A percentile compares a stretch with the other conserved stretches of the same genome.
Conservation (phyloP, 2,888 invertebrate genomes). For the Bellardia bayeri region DNA sequence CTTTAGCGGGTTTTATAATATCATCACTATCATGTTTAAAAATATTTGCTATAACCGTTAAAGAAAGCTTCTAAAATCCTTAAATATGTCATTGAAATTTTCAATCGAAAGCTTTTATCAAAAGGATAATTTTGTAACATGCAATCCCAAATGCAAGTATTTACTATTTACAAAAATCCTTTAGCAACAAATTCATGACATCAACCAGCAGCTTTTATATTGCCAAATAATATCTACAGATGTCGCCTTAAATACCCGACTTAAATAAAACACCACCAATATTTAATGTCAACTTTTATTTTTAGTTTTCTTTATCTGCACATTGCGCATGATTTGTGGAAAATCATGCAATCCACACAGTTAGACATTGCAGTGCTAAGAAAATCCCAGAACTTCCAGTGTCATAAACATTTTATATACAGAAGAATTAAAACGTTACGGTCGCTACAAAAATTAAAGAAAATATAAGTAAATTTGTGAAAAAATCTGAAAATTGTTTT, state of each 20-base stretch:
- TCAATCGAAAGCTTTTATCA: not conserved
- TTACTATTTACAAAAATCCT: not conserved
- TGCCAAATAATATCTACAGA: conserved; percentile 4
- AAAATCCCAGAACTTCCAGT: conserved; percentile 77
- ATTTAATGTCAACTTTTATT: conserved; percentile 44
- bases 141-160: not conserved
- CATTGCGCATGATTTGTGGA: conserved; percentile 70
- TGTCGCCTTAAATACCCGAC: conserved; percentile 38
- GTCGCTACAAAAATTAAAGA: conserved; percentile 34
- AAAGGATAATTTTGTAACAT: not conserved
- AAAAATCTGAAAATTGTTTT: conserved; percentile 25
- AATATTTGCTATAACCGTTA: too few species aligned
- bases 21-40: too few species aligned
- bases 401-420: conserved; percentile 78
- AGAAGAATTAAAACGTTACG: conserved; percentile 62
- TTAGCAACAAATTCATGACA: conserved; percentile 2
- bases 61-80: too few species aligned
- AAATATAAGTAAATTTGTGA: conserved; percentile 40
- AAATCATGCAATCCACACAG: conserved; percentile 66
- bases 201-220: conserved; percentile 16
- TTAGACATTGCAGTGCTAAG: conserved; percentile 67
- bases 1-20: too few species aligned
- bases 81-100: too few species aligned
- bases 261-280: conserved; percentile 48
- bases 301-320: conserved; percentile 30